These are phyloP conservation scores for Meteorus colon DNA, from an alignment of 2,888 invertebrate genomes.

Conservation along the genomic window DNA sequence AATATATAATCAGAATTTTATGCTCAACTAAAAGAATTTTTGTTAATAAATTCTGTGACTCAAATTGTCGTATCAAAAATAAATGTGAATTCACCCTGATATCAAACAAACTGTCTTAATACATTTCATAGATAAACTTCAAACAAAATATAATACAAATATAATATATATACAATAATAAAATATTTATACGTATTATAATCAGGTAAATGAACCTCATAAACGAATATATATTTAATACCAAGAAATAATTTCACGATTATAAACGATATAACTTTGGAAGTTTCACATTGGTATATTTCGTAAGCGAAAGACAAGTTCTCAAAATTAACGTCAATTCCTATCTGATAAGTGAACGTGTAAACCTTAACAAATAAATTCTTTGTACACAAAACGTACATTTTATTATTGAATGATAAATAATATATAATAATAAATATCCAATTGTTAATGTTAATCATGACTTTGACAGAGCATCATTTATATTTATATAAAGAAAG, in stretches of 20 bases:
- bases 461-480: background rate
- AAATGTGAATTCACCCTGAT: background rate
- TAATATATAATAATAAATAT: background rate
- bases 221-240: background rate
- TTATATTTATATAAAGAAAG: background rate
- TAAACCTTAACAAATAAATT: background rate
- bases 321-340: slow-evolving; percentile 1
- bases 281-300: background rate
- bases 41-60: background rate
- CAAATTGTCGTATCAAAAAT: background rate
- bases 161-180: background rate
- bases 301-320: background rate
- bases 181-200: background rate
- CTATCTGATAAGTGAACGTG: background rate
- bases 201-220: background rate
- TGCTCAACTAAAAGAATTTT: background rate
- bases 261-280: background rate
- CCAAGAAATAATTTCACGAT: background rate
- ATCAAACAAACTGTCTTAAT: background rate
- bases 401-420: background rate
- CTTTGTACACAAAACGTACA: background rate
- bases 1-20: background rate
- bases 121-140: background rate
- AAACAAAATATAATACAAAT: background rate
- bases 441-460: background rate